Evolutionary conservation across 2,797 vertebrate species (phyloP).

Genomic region (Cheracebus regulus): DNA sequence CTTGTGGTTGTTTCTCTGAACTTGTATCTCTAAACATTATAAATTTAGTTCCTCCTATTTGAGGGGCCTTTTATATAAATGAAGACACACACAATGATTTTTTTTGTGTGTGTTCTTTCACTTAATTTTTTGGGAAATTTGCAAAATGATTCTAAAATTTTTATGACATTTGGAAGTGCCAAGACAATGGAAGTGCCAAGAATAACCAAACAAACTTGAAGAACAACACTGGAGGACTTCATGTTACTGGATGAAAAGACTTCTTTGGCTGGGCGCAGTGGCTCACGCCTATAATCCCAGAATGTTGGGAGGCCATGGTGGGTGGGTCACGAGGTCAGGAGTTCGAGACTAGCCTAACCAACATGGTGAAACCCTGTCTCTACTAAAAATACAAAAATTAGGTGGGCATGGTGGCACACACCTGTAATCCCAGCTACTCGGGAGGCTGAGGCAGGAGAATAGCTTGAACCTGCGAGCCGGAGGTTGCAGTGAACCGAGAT

Average conservation of each 20-base stretch:
- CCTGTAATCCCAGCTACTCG: no score
- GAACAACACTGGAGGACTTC: fast-evolving
- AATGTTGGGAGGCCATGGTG: no score
- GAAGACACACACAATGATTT: neutral
- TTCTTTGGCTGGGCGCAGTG: no score
- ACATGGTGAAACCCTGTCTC: no score
- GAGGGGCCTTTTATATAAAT: fast-evolving
- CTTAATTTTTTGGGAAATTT: neutral
- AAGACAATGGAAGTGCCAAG: neutral
- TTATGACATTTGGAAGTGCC: neutral
- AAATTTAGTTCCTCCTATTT: neutral
- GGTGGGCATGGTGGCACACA: no score
- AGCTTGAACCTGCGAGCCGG: no score
- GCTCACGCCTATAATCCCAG: no score
- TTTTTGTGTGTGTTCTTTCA: neutral
- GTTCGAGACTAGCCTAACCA: no score
- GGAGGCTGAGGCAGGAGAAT: no score
- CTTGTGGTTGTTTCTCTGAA: neutral
- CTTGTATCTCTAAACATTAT: neutral
- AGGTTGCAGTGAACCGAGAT: no score
- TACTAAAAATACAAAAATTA: no score
- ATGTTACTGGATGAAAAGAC: fast-evolving
- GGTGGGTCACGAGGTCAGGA: no score
- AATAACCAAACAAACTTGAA: neutral
- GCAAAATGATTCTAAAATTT: neutral